A percentile compares a stretch with the other conserved stretches of the same genome.
phyloP scores from a whole-genome alignment of 1,140 invertebrate species.

The Saccostrea glomerata region DNA sequence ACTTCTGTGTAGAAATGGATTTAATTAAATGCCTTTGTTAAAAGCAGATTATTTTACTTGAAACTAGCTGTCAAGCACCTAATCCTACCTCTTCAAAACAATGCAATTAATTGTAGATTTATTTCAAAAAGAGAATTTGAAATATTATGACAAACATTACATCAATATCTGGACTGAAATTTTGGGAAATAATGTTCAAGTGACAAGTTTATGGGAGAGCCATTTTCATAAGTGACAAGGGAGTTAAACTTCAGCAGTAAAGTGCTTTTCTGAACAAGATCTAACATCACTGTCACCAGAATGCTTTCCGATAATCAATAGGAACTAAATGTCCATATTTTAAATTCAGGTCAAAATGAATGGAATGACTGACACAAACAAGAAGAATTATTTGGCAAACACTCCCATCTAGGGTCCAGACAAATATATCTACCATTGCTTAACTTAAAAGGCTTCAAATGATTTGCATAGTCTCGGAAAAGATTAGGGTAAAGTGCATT shows the following conservation, averaged over 20 bases:
- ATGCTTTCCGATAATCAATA: background rate
- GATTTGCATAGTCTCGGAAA: conserved; percentile 1
- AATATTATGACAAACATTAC: background rate
- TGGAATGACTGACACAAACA: conserved; percentile 12
- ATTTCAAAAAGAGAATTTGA: background rate
- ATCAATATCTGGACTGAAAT: background rate
- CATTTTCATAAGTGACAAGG: background rate
- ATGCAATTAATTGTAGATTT: background rate
- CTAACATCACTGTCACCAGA: background rate
- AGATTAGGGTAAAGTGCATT: conserved; percentile 31
- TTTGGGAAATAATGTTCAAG: background rate
- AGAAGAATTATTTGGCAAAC: conserved; percentile 6
- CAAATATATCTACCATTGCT: conserved; percentile 12
- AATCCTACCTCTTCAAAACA: conserved; percentile 21
- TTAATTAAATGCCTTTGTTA: conserved; percentile 23
- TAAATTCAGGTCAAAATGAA: background rate
- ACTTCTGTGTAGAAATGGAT: background rate
- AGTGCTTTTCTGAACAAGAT: background rate
- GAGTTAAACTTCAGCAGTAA: background rate
- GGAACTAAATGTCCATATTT: background rate
- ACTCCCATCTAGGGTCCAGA: background rate
- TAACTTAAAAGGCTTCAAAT: conserved; percentile 19
- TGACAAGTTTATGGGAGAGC: background rate
- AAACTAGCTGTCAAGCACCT: background rate
- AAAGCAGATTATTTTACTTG: conserved; percentile 23